Conservation (phyloP, 1,140 invertebrate genomes). For the Bombus picipes region DNA sequence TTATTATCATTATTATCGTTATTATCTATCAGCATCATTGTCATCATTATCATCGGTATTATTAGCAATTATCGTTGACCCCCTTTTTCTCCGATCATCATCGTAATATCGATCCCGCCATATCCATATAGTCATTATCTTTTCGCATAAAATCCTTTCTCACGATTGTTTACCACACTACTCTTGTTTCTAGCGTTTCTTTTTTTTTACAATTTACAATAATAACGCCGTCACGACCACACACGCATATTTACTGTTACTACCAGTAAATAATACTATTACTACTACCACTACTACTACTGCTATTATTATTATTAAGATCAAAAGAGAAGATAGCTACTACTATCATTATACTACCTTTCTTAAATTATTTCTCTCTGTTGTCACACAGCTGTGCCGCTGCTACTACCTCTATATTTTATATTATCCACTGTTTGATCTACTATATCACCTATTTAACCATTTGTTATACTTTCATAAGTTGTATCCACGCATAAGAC, state of each 20-base stretch:
- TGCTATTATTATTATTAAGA: neutral
- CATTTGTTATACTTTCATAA: neutral
- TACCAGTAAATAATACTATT: neutral
- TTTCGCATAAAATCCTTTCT: neutral
- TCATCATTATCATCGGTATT: slow-evolving; percentile 53
- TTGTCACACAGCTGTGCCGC: slow-evolving; percentile 61
- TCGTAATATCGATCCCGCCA: neutral
- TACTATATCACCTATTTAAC: neutral
- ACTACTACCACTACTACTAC: neutral
- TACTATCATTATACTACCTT: slow-evolving; percentile 47
- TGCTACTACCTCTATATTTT: slow-evolving; percentile 58
- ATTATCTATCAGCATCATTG: slow-evolving; percentile 32
- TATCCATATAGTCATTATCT: neutral
- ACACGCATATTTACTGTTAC: slow-evolving; percentile 42
- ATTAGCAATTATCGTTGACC: slow-evolving; percentile 13
- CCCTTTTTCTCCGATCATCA: neutral
- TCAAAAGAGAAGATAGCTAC: slow-evolving; percentile 30
- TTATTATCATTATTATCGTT: slow-evolving; percentile 47
- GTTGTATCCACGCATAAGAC: neutral
- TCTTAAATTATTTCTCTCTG: neutral
- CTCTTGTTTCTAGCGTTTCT: neutral
- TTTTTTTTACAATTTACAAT: slow-evolving; percentile 12
- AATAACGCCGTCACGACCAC: slow-evolving; percentile 23
- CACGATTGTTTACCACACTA: neutral
- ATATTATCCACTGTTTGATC: slow-evolving; percentile 14